Percentiles rank a stretch among this genome's conserved stretches.
These are phyloP conservation scores for Synanthedon vespiformis DNA, from an alignment of 2,888 invertebrate species.

Conservation along the genomic window DNA sequence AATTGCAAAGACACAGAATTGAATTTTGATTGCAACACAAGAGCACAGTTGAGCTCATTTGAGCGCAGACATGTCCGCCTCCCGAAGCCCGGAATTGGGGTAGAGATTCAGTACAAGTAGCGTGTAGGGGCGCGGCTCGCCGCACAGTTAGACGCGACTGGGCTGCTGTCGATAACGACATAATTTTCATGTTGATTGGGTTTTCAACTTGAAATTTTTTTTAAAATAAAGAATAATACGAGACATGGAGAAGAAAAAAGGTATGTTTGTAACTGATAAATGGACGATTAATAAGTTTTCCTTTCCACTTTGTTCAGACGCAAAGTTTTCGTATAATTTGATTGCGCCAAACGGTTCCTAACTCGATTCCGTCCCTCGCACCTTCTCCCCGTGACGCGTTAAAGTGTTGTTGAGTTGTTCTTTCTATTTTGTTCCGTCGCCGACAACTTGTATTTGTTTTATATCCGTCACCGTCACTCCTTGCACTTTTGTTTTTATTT, in stretches of 20 bases:
- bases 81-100: slow-evolving; percentile 66
- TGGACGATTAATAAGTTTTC: slow-evolving; percentile 6
- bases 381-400: slow-evolving; percentile 39
- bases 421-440: slow-evolving; percentile 47
- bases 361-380: slow-evolving; percentile 41
- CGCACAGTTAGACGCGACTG: slow-evolving; percentile 69
- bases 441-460: background rate
- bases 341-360: slow-evolving; percentile 44
- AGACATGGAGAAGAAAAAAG: slow-evolving; percentile 12
- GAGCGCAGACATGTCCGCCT: slow-evolving; percentile 29
- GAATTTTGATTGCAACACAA: slow-evolving; percentile 8
- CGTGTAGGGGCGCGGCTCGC: slow-evolving; percentile 70
- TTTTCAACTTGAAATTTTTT: slow-evolving; percentile 28
- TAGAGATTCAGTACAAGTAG: slow-evolving; percentile 70
- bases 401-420: slow-evolving; percentile 60
- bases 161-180: slow-evolving; percentile 58
- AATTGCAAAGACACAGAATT: slow-evolving; percentile 13
- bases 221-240: slow-evolving; percentile 8
- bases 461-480: background rate
- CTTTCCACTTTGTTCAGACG: slow-evolving; percentile 6
- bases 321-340: slow-evolving; percentile 37
- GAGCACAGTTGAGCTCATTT: slow-evolving; percentile 22
- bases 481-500: too few species aligned
- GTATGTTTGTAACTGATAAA: slow-evolving; percentile 24
- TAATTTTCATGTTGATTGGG: slow-evolving; percentile 31